phyloP scores from a whole-genome alignment of 2,888 invertebrate genomes.

The Stenotaenia linearis region DNA sequence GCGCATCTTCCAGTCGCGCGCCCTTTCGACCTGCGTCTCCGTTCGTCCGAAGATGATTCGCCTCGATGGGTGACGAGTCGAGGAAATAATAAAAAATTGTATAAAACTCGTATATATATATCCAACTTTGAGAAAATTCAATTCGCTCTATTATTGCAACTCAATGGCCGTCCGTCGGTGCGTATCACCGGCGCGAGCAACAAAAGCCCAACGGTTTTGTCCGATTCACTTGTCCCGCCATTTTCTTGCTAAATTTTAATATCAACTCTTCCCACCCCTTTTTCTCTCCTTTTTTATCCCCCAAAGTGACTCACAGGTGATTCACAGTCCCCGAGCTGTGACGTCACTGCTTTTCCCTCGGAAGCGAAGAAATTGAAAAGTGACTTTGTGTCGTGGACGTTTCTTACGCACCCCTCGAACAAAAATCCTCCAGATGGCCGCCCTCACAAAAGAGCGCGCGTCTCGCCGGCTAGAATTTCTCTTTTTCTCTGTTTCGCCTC shows the following conservation, averaged over 20 bases:
- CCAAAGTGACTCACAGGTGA: background rate
- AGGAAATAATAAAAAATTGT: background rate
- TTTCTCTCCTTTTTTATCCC: too few relatives aligned
- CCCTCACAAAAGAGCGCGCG: background rate
- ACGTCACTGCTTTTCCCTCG: too few relatives aligned
- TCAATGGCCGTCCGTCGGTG: background rate
- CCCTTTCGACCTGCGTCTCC: background rate
- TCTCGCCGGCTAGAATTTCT: slow-evolving; percentile 17
- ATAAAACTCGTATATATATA: background rate
- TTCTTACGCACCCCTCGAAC: too few relatives aligned
- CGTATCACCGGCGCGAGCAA: background rate
- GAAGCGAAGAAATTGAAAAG: too few relatives aligned
- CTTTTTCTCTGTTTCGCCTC: slow-evolving; percentile 15
- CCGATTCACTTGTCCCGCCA: background rate
- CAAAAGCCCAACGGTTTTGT: slow-evolving; percentile 17
- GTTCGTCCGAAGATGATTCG: slow-evolving; percentile 6
- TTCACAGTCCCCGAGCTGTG: background rate
- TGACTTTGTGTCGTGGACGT: too few relatives aligned
- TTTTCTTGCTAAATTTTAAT: background rate
- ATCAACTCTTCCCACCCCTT: background rate
- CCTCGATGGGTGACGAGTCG: background rate
- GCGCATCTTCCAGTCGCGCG: slow-evolving; percentile 5
- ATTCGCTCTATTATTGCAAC: background rate
- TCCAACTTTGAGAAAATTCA: background rate
- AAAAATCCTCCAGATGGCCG: background rate